phyloP scores from a whole-genome alignment of 1,140 invertebrate species.

The Nebria ingens region DNA sequence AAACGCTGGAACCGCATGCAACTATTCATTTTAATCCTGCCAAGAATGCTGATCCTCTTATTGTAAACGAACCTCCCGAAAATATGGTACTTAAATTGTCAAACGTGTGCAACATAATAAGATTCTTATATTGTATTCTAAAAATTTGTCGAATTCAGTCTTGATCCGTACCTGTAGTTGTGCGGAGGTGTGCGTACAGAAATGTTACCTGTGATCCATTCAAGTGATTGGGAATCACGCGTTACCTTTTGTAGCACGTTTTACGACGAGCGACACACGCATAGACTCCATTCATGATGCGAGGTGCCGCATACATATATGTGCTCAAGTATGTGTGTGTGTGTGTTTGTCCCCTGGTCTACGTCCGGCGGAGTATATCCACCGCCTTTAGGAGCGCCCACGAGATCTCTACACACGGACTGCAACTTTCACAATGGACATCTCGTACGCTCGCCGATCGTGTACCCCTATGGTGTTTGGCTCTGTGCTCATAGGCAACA shows the following conservation, averaged over 20 bases:
- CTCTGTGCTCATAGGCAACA: too few relatives aligned
- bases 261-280: not conserved
- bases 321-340: not conserved
- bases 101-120: too few relatives aligned
- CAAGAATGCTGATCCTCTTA: too few relatives aligned
- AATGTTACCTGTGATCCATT: not conserved
- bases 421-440: slow-evolving; percentile 3
- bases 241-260: slow-evolving; percentile 7
- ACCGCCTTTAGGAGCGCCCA: not conserved
- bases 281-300: not conserved
- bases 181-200: not conserved
- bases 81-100: too few relatives aligned
- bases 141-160: too few relatives aligned
- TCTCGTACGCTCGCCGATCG: too few relatives aligned
- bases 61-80: too few relatives aligned
- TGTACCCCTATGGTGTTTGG: not conserved
- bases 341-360: not conserved
- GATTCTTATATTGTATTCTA: too few relatives aligned
- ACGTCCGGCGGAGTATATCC: not conserved
- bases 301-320: not conserved
- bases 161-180: not conserved
- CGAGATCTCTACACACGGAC: not conserved
- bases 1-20: too few relatives aligned
- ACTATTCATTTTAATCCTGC: too few relatives aligned
- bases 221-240: not conserved